phyloP scores from a whole-genome alignment of 92 coral and sea anemone genomes.

The Pocillopora meandrina region DNA sequence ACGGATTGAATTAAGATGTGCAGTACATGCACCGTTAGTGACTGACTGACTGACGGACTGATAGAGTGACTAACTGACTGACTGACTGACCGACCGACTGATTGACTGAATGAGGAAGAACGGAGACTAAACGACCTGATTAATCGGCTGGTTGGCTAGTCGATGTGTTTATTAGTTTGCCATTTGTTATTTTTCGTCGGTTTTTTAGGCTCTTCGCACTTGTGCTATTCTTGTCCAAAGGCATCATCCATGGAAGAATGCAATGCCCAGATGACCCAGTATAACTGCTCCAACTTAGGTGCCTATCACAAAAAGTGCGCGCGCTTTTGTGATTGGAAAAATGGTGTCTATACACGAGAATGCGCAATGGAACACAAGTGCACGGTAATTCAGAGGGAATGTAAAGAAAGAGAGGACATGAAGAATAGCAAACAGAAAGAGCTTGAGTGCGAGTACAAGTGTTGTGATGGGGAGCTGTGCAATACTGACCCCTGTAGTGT shows the following conservation, averaged over 20 bases:
- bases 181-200: background rate
- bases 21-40: background rate
- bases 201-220: conserved; percentile 13
- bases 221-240: conserved; percentile 26
- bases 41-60: background rate
- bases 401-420: conserved; percentile 1
- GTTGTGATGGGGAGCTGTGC: conserved; percentile 29
- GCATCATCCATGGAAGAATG: conserved; percentile 20
- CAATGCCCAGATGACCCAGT: background rate
- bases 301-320: conserved; percentile 14
- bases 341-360: conserved; percentile 2
- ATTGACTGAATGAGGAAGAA: no score
- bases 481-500: conserved; percentile 15
- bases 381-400: conserved; percentile 9
- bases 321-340: conserved; percentile 20
- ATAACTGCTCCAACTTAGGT: conserved; percentile 14
- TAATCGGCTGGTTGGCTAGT: background rate
- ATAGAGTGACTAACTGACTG: background rate
- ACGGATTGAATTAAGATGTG: no score
- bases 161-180: background rate
- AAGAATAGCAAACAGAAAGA: background rate
- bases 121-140: background rate
- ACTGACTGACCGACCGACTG: no score
- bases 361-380: conserved; percentile 15
- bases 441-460: conserved; percentile 18